Conservation (phyloP, 2,797 vertebrate species). For the Gephyroberyx darwinii region DNA sequence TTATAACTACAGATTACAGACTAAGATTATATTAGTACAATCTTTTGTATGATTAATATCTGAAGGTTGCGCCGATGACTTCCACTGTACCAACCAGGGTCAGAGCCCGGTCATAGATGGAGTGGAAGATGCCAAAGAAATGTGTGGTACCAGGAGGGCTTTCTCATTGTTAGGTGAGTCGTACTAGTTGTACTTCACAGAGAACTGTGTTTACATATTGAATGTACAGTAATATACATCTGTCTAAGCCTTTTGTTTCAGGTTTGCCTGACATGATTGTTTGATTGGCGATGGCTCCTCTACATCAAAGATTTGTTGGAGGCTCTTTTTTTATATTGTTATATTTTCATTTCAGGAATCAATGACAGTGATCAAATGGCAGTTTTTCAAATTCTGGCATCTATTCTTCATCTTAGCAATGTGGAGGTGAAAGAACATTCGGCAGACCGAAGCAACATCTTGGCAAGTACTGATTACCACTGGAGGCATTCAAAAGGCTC, state of each 20-base stretch:
- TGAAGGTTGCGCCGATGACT: slow-evolving; percentile 87
- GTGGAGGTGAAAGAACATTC: slow-evolving; percentile 89
- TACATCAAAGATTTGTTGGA: no score
- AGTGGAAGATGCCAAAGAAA: slow-evolving; percentile 90
- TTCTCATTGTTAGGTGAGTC: slow-evolving; percentile 90
- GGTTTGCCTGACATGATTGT: neutral
- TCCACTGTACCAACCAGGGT: slow-evolving; percentile 92
- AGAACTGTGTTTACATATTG: neutral
- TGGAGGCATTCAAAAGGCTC: neutral
- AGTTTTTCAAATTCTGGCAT: slow-evolving; percentile 92
- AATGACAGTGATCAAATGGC: slow-evolving; percentile 90
- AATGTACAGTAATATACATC: neutral
- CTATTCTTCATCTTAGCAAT: slow-evolving; percentile 95
- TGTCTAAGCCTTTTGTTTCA: neutral
- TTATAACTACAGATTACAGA: neutral
- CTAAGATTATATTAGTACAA: neutral
- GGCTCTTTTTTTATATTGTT: neutral
- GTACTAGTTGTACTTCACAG: neutral
- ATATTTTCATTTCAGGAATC: slow-evolving; percentile 83
- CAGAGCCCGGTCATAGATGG: slow-evolving; percentile 88
- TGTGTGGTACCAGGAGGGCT: slow-evolving; percentile 89
- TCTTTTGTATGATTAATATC: slow-evolving; percentile 38
- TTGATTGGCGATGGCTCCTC: neutral
- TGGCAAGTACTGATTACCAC: slow-evolving; percentile 78
- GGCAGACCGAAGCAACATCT: slow-evolving; percentile 86